Conservation (phyloP, 2,113 vertebrate genomes). For the Hymenochirus boettgeri region DNA sequence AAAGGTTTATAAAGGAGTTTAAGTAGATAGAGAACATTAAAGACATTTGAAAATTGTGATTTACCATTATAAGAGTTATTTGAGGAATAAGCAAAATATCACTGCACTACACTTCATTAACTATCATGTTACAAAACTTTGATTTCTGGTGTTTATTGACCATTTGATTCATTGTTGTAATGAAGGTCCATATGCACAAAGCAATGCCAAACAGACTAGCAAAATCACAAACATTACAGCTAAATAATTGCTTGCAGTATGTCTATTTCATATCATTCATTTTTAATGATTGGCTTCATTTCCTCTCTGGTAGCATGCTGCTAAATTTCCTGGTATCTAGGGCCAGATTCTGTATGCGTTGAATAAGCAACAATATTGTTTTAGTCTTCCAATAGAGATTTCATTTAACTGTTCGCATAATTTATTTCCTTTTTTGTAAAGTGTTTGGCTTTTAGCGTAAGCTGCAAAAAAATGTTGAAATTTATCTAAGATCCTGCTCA, state of each 20-base stretch:
- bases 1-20: too few species aligned
- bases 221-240: not conserved
- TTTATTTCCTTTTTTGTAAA: too few species aligned
- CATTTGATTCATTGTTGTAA: not conserved
- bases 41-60: too few species aligned
- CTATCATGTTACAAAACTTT: not conserved
- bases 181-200: not conserved
- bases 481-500: too few species aligned
- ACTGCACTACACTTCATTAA: not conserved
- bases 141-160: conserved; percentile 4
- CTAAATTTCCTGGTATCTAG: not conserved
- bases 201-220: not conserved
- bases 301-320: not conserved
- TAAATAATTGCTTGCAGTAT: conserved; percentile 1
- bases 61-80: too few species aligned
- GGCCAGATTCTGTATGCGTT: not conserved
- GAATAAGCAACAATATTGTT: conserved; percentile 5
- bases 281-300: conserved; percentile 2
- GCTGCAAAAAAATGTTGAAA: too few species aligned
- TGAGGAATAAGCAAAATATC: not conserved
- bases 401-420: not conserved
- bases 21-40: too few species aligned
- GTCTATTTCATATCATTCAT: not conserved
- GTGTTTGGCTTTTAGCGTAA: too few species aligned
- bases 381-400: not conserved